Percentiles rank a stretch among this genome's conserved stretches.
Conservation (phyloP, 2,113 vertebrate genomes). For the Mola mola region DNA sequence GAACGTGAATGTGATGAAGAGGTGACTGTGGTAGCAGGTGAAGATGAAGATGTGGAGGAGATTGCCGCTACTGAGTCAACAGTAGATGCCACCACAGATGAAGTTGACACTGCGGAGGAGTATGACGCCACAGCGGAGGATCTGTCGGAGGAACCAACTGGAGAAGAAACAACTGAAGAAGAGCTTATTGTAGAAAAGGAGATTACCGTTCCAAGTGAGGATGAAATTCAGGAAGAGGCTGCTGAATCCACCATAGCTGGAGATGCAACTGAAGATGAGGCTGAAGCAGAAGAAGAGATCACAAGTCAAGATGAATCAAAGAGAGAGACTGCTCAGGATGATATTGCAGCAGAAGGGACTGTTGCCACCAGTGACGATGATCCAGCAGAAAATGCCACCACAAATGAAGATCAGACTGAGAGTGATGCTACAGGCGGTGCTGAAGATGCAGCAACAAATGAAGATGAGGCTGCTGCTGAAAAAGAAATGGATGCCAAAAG, state of each 20-base stretch:
- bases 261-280: slow-evolving; percentile 27
- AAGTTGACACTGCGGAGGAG: slow-evolving; percentile 23
- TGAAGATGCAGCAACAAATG: background rate
- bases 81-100: slow-evolving; percentile 18
- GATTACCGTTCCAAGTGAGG: too few relatives aligned
- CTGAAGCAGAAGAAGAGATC: too few relatives aligned
- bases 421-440: background rate
- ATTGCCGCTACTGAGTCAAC: slow-evolving; percentile 1
- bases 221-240: slow-evolving; percentile 22
- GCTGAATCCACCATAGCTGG: too few relatives aligned
- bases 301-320: slow-evolving; percentile 28
- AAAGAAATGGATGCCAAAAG: background rate
- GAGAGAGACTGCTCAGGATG: slow-evolving; percentile 4
- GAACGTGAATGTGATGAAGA: background rate
- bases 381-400: background rate
- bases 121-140: slow-evolving; percentile 4
- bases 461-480: slow-evolving; percentile 15
- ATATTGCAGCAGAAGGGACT: slow-evolving; percentile 25
- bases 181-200: too few relatives aligned
- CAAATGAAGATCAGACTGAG: background rate
- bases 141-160: background rate
- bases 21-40: slow-evolving; percentile 4
- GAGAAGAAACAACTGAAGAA: slow-evolving; percentile 29
- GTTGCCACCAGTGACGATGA: slow-evolving; percentile 14
- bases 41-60: background rate